phyloP scores from a whole-genome alignment of 2,888 invertebrate genomes.

The Polyommatus icarus region DNA sequence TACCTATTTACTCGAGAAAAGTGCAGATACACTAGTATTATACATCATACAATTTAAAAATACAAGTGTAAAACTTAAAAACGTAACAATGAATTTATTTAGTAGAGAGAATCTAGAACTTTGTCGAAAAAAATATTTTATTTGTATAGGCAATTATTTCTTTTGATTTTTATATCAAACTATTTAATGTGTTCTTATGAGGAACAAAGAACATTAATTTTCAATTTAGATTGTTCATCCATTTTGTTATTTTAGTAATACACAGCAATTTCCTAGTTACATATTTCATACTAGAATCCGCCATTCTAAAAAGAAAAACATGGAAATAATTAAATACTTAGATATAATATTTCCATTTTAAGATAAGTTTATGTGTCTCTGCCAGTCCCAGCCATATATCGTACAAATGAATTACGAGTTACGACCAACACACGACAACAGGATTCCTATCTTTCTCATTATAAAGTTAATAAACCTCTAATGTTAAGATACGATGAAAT shows the following conservation, averaged over 20 bases:
- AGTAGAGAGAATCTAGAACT: slow-evolving; percentile 68
- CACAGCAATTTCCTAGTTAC: neutral
- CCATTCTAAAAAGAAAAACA: neutral
- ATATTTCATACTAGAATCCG: neutral
- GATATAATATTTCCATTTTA: neutral
- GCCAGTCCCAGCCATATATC: neutral
- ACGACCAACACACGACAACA: neutral
- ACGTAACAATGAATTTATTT: slow-evolving; percentile 72
- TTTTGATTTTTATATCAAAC: neutral
- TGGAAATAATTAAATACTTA: neutral
- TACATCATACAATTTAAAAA: slow-evolving; percentile 33
- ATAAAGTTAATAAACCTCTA: neutral
- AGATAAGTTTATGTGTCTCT: neutral
- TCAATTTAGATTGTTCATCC: neutral
- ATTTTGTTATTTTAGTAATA: neutral
- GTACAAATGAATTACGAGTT: neutral
- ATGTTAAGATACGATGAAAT: neutral
- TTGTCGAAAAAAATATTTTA: slow-evolving; percentile 38
- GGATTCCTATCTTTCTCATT: neutral
- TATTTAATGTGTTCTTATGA: neutral
- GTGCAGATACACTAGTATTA: slow-evolving; percentile 24
- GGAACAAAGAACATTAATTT: neutral
- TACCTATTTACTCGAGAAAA: slow-evolving; percentile 23
- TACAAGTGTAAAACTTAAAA: slow-evolving; percentile 65
- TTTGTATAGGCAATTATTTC: neutral